Conservation (phyloP, 2,888 invertebrate species). For the Sylvicola fuscatus region DNA sequence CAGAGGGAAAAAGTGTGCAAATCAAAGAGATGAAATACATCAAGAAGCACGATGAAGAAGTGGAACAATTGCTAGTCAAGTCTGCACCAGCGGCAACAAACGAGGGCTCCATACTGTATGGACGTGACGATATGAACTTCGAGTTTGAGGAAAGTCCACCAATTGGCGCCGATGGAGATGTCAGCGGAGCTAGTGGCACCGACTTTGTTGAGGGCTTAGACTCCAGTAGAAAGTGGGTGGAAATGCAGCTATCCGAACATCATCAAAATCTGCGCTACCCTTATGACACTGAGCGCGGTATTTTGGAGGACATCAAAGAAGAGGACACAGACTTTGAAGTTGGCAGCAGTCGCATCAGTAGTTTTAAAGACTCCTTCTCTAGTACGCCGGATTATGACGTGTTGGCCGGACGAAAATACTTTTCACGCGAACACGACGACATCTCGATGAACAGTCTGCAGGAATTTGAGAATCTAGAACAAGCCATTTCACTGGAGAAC, state of each 20-base stretch:
- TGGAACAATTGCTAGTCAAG: slow-evolving; percentile 43
- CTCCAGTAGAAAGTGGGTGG: slow-evolving; percentile 72
- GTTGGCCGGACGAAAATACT: slow-evolving; percentile 61
- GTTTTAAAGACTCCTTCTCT: slow-evolving; percentile 71
- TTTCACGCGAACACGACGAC: slow-evolving; percentile 74
- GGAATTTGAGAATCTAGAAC: slow-evolving; percentile 84
- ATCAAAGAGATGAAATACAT: slow-evolving; percentile 34
- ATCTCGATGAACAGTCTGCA: slow-evolving; percentile 81
- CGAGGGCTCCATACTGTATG: slow-evolving; percentile 33
- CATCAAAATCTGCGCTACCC: slow-evolving; percentile 38
- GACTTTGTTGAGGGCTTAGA: slow-evolving; percentile 29
- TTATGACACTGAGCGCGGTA: slow-evolving; percentile 63
- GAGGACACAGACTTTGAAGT: slow-evolving; percentile 82
- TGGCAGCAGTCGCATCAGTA: slow-evolving; percentile 46
- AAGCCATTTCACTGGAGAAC: slow-evolving; percentile 61
- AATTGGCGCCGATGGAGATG: slow-evolving; percentile 10
- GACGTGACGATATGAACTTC: slow-evolving; percentile 40
- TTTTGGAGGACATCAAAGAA: slow-evolving; percentile 79
- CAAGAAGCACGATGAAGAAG: slow-evolving; percentile 44
- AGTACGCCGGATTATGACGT: slow-evolving; percentile 86
- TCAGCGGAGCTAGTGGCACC: no score
- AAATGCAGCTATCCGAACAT: slow-evolving; percentile 60
- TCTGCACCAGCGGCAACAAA: slow-evolving; percentile 42
- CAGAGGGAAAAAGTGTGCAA: slow-evolving; percentile 60
- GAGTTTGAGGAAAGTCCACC: slow-evolving; percentile 50